Conservation (phyloP, 1,140 invertebrate genomes). For the Papilio polyxenes region DNA sequence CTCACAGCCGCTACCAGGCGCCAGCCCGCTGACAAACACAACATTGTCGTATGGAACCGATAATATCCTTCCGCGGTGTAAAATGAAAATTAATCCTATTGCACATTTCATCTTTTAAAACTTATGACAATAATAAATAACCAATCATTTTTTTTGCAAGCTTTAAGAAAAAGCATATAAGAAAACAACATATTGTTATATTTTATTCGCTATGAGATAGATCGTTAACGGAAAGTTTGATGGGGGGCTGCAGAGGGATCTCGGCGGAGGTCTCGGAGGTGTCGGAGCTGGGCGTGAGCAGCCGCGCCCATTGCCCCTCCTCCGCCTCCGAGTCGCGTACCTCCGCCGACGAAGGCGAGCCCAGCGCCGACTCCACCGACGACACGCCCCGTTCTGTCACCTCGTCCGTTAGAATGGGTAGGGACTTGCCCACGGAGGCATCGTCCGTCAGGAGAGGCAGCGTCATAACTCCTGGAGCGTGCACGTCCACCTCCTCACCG, state of each 20-base stretch:
- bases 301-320: slow-evolving; percentile 62
- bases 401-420: slow-evolving; percentile 75
- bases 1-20: not conserved
- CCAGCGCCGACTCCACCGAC: slow-evolving; percentile 60
- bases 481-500: slow-evolving; percentile 50
- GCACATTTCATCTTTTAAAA: slow-evolving; percentile 37
- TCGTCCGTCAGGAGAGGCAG: slow-evolving; percentile 74
- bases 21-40: not conserved
- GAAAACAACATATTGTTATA: slow-evolving; percentile 33
- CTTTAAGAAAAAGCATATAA: slow-evolving; percentile 11
- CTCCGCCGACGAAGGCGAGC: slow-evolving; percentile 63
- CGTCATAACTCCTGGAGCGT: slow-evolving; percentile 59
- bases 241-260: slow-evolving; percentile 67
- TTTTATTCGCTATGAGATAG: slow-evolving; percentile 51
- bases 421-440: slow-evolving; percentile 66
- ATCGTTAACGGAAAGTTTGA: slow-evolving; percentile 67
- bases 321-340: slow-evolving; percentile 64
- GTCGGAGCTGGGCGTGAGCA: slow-evolving; percentile 67
- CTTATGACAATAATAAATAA: slow-evolving; percentile 36
- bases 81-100: slow-evolving; percentile 38
- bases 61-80: not conserved
- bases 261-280: slow-evolving; percentile 66
- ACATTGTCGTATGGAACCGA: not conserved
- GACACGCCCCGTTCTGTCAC: slow-evolving; percentile 58
- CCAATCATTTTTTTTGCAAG: not conserved